A percentile compares a stretch with the other conserved stretches of the same genome.
phyloP scores from a whole-genome alignment of 2,113 vertebrate genomes.

The Casuarius casuarius region DNA sequence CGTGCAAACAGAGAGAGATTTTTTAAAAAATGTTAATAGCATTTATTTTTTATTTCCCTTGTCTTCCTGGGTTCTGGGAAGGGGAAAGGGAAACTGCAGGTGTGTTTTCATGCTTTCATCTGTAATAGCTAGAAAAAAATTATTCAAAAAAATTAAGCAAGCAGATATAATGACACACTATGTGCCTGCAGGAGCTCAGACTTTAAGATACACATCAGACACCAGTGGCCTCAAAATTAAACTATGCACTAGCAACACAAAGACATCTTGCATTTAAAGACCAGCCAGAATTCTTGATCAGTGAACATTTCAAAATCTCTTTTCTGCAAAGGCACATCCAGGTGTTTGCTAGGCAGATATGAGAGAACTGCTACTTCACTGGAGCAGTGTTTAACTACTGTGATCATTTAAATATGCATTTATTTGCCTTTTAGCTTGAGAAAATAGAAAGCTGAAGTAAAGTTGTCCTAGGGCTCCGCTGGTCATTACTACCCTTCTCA shows the following conservation, averaged over 20 bases:
- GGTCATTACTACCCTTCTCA: not conserved
- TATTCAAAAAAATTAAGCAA: slow-evolving; percentile 25
- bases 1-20: not conserved
- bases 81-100: not conserved
- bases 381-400: slow-evolving; percentile 7
- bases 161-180: not conserved
- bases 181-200: not conserved
- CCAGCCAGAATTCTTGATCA: slow-evolving; percentile 6
- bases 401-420: slow-evolving; percentile 14
- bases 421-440: not conserved
- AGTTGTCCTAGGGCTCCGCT: not conserved
- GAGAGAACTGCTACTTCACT: not conserved
- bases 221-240: slow-evolving; percentile 28
- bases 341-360: slow-evolving; percentile 8
- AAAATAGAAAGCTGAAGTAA: not conserved
- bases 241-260: slow-evolving; percentile 23
- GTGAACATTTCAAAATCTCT: slow-evolving; percentile 6
- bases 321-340: not conserved
- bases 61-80: not conserved
- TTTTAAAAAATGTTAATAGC: not conserved
- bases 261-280: not conserved
- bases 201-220: slow-evolving; percentile 25
- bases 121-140: not conserved
- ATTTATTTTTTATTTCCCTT: not conserved
- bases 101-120: not conserved